phyloP scores from a whole-genome alignment of 2,888 invertebrate genomes.

The Dendrolimus houi region DNA sequence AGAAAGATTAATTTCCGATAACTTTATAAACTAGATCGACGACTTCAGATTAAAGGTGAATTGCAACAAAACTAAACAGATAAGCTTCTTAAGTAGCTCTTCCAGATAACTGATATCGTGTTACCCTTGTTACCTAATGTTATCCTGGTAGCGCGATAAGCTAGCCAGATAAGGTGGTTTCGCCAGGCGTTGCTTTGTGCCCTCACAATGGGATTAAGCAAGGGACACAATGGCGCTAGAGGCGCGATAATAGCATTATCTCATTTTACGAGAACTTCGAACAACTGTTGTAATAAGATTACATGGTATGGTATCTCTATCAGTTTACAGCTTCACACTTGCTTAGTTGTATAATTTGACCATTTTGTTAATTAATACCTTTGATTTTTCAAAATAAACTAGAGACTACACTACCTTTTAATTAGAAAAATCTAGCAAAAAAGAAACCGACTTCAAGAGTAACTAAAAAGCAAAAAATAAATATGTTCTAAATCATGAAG shows the following conservation, averaged over 20 bases:
- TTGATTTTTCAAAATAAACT: too few relatives aligned
- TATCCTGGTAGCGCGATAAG: conserved; percentile 20
- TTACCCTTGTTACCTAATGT: conserved; percentile 20
- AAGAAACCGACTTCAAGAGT: too few relatives aligned
- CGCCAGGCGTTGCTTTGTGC: conserved; percentile 32
- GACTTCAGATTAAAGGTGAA: background rate
- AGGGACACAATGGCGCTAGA: conserved; percentile 39
- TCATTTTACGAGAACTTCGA: conserved; percentile 45
- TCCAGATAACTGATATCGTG: conserved; percentile 11
- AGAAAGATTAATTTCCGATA: background rate
- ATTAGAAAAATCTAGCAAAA: too few relatives aligned
- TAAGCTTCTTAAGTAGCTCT: conserved; percentile 16
- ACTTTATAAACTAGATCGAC: background rate
- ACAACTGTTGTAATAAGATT: conserved; percentile 56
- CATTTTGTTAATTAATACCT: too few relatives aligned
- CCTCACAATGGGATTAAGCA: conserved; percentile 55
- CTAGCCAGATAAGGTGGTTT: conserved; percentile 38
- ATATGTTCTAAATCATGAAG: too few relatives aligned
- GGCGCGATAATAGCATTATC: conserved; percentile 44
- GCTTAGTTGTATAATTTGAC: too few relatives aligned
- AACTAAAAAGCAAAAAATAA: too few relatives aligned
- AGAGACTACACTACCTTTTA: too few relatives aligned
- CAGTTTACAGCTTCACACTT: background rate
- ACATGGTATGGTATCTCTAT: conserved; percentile 20
- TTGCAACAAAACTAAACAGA: conserved; percentile 11